Conservation (phyloP, 1,140 invertebrate species). For the Apis dorsata region DNA sequence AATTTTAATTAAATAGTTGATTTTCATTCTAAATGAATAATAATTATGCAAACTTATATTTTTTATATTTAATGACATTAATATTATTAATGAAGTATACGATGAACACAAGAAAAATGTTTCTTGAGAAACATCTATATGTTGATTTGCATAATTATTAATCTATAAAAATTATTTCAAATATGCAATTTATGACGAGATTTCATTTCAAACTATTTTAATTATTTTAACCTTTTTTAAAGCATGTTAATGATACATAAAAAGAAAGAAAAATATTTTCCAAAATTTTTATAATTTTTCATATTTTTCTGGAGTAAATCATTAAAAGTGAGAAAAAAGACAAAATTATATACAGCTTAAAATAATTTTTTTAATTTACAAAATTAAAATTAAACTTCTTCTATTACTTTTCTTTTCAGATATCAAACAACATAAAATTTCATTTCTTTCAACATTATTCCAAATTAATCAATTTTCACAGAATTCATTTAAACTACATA, state of each 20-base stretch:
- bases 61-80: background rate
- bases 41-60: background rate
- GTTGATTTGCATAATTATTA: conserved; percentile 37
- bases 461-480: background rate
- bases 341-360: background rate
- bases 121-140: background rate
- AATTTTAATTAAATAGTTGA: background rate
- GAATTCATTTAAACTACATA: background rate
- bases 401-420: background rate
- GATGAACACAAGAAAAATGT: background rate
- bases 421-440: background rate
- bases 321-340: too few species aligned
- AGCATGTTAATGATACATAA: background rate
- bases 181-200: conserved; percentile 8
- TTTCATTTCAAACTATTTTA: conserved; percentile 12
- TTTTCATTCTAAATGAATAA: background rate
- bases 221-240: background rate
- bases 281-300: background rate
- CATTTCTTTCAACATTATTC: background rate
- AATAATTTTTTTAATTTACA: background rate
- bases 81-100: background rate
- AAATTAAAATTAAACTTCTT: background rate
- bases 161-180: conserved; percentile 13
- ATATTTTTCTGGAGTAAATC: background rate
- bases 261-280: background rate